Evolutionary conservation across 1,140 invertebrate species (phyloP).

Genomic region (Papilio machaon): DNA sequence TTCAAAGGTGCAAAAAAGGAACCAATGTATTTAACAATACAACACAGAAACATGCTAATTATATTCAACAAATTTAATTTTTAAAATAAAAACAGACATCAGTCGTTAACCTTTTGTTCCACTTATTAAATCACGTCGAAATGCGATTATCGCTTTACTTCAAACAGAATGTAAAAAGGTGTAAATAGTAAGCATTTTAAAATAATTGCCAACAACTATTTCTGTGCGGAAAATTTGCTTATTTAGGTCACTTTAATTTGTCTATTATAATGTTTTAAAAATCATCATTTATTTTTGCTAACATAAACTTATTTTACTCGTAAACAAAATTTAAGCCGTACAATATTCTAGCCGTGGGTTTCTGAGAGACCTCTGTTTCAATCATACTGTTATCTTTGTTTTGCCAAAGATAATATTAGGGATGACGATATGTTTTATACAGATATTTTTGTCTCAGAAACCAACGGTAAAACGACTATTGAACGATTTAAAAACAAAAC

Average conservation of each 20-base stretch:
- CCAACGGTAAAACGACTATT: no score
- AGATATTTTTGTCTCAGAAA: no score
- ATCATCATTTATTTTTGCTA: no score
- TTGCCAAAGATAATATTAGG: no score
- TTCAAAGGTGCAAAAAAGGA: neutral
- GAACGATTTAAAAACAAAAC: no score
- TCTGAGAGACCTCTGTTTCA: no score
- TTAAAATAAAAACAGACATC: constrained; percentile 5
- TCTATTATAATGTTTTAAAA: neutral
- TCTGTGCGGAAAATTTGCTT: neutral
- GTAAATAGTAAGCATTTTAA: neutral
- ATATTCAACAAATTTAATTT: neutral
- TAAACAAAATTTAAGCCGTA: no score
- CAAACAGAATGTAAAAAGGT: constrained; percentile 10
- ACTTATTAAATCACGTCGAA: constrained; percentile 9
- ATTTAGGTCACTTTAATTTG: constrained; percentile 4
- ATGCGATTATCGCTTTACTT: constrained; percentile 6
- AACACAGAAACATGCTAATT: neutral
- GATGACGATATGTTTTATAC: no score
- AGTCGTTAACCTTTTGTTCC: constrained; percentile 32
- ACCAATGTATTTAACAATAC: constrained; percentile 2
- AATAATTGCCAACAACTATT: neutral
- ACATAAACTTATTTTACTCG: no score
- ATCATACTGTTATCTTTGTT: no score
- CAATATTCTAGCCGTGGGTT: no score